Evolutionary conservation across 2,888 invertebrate species (phyloP), one percentile per base, ranked within the genome.

Genomic region (Nomada fucata): DNA sequence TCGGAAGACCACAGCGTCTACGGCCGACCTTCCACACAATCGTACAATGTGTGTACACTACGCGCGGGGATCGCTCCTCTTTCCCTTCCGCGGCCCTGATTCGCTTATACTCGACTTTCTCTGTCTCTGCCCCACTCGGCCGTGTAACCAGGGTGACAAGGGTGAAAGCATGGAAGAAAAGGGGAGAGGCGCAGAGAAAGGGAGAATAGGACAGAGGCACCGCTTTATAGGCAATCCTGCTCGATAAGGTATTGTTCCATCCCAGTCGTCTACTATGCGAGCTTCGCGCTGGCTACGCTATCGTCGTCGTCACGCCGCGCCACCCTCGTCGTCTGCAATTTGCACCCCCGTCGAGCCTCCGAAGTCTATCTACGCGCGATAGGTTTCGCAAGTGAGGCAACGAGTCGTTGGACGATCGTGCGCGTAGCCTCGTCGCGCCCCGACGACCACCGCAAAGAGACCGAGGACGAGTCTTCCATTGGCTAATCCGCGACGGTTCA

Each of bases 201-300:
- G 61, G 20, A 20, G 63, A 26, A 47, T 15, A 10, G n/a, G 47
- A 29, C 9, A 29, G 57, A 29, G 69, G 50, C 57, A 9, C 65
- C 69, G 70, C 68, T 68, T 83, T 81, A 79, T 83, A 89, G 89
- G 92, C 92, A 92, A 92, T 92, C 92, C 91, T 92, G 89, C 91
- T 91, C 92, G 92, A 93, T 92, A 93, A 92, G 92, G 90, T 90
- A 93, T 93, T 93, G 93, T 93, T 92, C 90, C 86, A 86, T 86
- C 88, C 86, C 82, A 88, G 90, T 88, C 90, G 89, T 87, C 80
- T 67, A 78, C 85, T 87, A 83, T 86, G 86, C 85, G 83, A 89
- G 84, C 82, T 70, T 79, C 85, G 69, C 76, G 77, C 76, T 52
- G 76, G 82, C 55, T 80, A 64, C 83, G 78, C 87, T 85, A 83